phyloP scores from a whole-genome alignment of 2,113 vertebrate species.

The Calidris pygmaea region DNA sequence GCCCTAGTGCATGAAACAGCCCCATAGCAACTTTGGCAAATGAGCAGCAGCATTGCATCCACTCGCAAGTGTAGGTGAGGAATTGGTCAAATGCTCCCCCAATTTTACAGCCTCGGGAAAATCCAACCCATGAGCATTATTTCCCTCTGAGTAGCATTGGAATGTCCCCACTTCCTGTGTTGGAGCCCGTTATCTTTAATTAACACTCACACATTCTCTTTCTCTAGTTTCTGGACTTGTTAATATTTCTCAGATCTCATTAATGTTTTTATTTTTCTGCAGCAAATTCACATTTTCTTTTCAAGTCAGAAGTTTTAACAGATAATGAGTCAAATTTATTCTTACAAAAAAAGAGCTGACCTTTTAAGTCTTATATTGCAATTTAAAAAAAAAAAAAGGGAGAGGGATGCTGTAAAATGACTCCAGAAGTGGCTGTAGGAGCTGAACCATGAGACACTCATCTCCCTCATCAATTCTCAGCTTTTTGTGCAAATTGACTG shows the following conservation, averaged over 20 bases:
- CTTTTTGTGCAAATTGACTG: neutral
- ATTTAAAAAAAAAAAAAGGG: neutral
- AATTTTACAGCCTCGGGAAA: neutral
- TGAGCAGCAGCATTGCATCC: neutral
- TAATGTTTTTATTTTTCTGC: conserved; percentile 21
- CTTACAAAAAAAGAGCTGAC: neutral
- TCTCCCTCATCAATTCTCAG: neutral
- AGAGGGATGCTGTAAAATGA: neutral
- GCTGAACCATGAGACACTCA: neutral
- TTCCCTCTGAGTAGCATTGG: neutral
- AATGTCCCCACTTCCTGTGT: neutral
- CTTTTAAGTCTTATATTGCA: neutral
- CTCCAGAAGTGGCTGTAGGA: neutral
- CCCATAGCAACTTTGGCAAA: too few species aligned
- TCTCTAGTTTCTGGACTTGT: neutral
- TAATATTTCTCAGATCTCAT: conserved; percentile 41
- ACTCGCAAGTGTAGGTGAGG: neutral
- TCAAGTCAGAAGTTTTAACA: neutral
- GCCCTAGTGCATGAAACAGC: neutral
- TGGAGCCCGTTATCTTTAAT: neutral
- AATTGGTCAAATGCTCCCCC: neutral
- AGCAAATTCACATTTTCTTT: neutral
- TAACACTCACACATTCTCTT: neutral
- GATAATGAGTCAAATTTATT: neutral
- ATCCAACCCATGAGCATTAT: neutral